phyloP scores from a whole-genome alignment of 23 tunicate species.

The Styela clava region DNA sequence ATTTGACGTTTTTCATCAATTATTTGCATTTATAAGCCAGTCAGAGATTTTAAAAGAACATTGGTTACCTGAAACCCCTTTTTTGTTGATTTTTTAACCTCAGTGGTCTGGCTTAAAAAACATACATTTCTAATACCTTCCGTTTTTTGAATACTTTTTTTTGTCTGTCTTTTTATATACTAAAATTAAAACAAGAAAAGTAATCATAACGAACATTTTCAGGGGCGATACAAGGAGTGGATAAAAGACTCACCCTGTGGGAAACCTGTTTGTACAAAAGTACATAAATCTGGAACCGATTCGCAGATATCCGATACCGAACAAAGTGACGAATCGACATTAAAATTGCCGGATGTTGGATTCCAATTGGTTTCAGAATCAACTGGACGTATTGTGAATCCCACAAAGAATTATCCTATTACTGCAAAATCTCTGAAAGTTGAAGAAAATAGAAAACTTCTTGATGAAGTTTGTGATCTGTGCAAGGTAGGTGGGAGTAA shows the following conservation, averaged over 20 bases:
- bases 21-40: no score
- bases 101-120: no score
- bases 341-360: background rate
- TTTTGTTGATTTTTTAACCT: no score
- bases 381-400: conserved; percentile 20
- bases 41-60: no score
- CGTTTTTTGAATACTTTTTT: no score
- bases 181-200: no score
- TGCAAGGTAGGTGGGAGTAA: conserved; percentile 47
- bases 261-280: conserved; percentile 8
- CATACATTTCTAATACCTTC: no score
- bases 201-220: no score
- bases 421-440: conserved; percentile 10
- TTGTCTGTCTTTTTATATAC: no score
- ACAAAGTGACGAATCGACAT: conserved; percentile 5
- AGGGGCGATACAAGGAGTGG: conserved; percentile 2
- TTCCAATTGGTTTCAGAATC: conserved; percentile 19
- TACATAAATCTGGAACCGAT: background rate
- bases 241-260: background rate
- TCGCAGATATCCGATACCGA: background rate
- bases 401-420: conserved; percentile 23
- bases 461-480: conserved; percentile 52
- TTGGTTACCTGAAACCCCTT: no score
- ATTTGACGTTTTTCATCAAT: no score
- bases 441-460: conserved; percentile 16